Percentiles rank a stretch among this genome's conserved stretches.
Conservation (phyloP, 2,888 invertebrate genomes). For the Eupithecia abbreviata region DNA sequence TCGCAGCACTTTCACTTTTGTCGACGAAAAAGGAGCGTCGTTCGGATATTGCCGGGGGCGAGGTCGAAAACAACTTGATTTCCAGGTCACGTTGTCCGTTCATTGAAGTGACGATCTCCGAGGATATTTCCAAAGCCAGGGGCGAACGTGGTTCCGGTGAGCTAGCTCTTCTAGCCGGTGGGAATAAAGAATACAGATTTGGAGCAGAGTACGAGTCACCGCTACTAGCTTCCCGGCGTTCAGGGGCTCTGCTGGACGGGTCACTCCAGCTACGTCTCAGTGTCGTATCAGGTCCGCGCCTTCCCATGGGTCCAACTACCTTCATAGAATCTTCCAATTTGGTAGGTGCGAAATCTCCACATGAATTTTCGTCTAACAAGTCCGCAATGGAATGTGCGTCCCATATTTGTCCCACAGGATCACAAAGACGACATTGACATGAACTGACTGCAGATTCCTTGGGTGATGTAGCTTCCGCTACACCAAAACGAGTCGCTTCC, state of each 20-base stretch:
- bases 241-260: slow-evolving; percentile 79
- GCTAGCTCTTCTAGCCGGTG: slow-evolving; percentile 70
- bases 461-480: slow-evolving; percentile 75
- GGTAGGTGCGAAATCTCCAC: slow-evolving; percentile 77
- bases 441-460: slow-evolving; percentile 78
- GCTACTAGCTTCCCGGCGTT: slow-evolving; percentile 66
- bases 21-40: slow-evolving; percentile 79
- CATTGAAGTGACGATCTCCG: slow-evolving; percentile 90
- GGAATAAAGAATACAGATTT: slow-evolving; percentile 78
- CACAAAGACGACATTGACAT: slow-evolving; percentile 90
- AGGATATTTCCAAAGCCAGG: slow-evolving; percentile 87
- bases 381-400: slow-evolving; percentile 86
- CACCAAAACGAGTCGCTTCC: slow-evolving; percentile 77
- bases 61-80: slow-evolving; percentile 89
- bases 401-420: slow-evolving; percentile 90
- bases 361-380: slow-evolving; percentile 77
- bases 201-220: slow-evolving; percentile 74
- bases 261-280: slow-evolving; percentile 87
- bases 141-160: slow-evolving; percentile 76
- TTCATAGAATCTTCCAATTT: slow-evolving; percentile 81
- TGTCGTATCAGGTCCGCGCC: slow-evolving; percentile 72
- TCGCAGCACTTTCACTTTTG: slow-evolving; percentile 80
- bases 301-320: slow-evolving; percentile 74
- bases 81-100: slow-evolving; percentile 91
- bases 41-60: slow-evolving; percentile 78